phyloP scores from a whole-genome alignment of 2,888 invertebrate genomes.

The Nebria salina region DNA sequence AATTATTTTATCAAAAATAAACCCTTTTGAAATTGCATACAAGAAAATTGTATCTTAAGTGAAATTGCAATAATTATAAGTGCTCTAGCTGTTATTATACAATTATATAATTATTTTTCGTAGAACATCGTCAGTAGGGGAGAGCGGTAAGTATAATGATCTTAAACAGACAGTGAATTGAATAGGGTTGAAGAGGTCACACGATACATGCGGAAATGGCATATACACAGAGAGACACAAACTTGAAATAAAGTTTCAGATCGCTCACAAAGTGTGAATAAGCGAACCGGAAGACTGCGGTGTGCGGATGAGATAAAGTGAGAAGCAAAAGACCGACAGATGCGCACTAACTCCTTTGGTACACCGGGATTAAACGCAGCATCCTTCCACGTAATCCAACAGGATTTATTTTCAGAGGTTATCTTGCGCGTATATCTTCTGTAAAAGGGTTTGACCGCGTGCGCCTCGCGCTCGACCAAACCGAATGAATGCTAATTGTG shows the following conservation, averaged over 20 bases:
- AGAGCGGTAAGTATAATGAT: too few species aligned
- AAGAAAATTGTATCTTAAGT: too few species aligned
- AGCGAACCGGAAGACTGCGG: not conserved
- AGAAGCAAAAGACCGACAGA: constrained; percentile 17
- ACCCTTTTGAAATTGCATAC: too few species aligned
- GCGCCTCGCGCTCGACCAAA: constrained; percentile 37
- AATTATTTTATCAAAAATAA: too few species aligned
- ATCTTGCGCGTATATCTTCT: constrained; percentile 45
- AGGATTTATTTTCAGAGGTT: constrained; percentile 46
- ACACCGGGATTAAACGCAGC: constrained; percentile 41
- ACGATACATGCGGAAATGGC: not conserved
- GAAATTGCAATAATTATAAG: too few species aligned
- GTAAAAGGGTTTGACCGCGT: constrained; percentile 45
- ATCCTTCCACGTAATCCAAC: constrained; percentile 44
- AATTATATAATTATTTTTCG: too few species aligned
- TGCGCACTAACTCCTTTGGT: constrained; percentile 41
- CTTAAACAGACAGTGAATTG: too few species aligned
- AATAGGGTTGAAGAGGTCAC: not conserved
- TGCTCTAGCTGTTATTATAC: too few species aligned
- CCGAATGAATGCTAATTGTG: constrained; percentile 44
- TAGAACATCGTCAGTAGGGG: too few species aligned
- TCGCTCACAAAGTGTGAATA: not conserved
- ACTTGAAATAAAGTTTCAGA: constrained; percentile 28
- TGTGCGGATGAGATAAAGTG: not conserved
- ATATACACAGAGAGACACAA: not conserved